Evolutionary conservation across 2,113 vertebrate species (phyloP).

Genomic region (Meriones unguiculatus): DNA sequence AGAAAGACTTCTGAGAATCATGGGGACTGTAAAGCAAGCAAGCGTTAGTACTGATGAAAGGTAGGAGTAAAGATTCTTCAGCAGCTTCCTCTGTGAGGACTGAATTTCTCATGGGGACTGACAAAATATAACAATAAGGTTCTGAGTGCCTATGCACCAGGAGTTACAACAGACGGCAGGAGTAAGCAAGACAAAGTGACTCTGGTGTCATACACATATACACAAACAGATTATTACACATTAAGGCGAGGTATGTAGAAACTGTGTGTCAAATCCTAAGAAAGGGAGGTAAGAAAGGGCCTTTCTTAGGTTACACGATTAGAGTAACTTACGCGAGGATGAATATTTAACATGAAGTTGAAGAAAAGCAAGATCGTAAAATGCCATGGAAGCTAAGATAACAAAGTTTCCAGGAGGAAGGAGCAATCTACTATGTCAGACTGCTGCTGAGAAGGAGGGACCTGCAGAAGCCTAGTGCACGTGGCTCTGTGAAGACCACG

Average conservation of each 20-base stretch:
- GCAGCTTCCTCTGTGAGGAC: neutral
- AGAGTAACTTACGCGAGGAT: neutral
- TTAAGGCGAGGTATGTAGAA: neutral
- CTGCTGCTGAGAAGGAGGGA: neutral
- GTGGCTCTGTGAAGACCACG: rapidly evolving
- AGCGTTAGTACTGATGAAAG: neutral
- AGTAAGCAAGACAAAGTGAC: neutral
- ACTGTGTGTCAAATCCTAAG: neutral
- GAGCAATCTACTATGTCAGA: neutral
- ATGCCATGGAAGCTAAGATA: neutral
- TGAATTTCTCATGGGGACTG: neutral
- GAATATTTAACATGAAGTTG: neutral
- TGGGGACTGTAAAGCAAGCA: neutral
- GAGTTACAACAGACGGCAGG: neutral
- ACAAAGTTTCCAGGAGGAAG: neutral
- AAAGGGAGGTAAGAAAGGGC: neutral
- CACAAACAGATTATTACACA: neutral
- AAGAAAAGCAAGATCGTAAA: no score
- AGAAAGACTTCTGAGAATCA: neutral
- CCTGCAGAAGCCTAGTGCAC: neutral
- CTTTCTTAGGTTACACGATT: neutral
- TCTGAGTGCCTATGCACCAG: neutral
- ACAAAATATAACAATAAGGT: neutral
- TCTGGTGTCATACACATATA: neutral
- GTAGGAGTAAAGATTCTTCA: neutral